These are phyloP conservation scores for Perdita meconis DNA, from an alignment of 2,888 invertebrate species.

Conservation along the genomic window DNA sequence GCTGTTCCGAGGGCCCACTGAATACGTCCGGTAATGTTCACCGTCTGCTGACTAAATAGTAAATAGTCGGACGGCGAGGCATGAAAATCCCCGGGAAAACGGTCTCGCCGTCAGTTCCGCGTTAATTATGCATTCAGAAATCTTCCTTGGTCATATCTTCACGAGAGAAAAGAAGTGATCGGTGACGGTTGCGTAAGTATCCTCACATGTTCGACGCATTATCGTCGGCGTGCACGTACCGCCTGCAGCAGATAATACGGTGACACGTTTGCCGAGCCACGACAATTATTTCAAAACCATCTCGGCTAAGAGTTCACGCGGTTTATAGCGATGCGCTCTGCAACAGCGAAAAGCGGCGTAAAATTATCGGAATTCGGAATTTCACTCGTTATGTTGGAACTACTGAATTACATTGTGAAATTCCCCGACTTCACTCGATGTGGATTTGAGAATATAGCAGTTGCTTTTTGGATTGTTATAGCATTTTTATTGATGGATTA, in stretches of 20 bases:
- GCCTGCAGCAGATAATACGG: conserved; percentile 36
- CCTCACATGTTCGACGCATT: conserved; percentile 55
- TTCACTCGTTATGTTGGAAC: too few relatives aligned
- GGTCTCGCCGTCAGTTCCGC: conserved; percentile 15
- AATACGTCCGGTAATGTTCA: not conserved
- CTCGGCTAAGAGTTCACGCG: not conserved
- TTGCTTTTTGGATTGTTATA: too few relatives aligned
- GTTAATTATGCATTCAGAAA: conserved; percentile 58
- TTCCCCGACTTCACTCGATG: too few relatives aligned
- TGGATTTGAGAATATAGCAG: too few relatives aligned
- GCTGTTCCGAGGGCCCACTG: not conserved
- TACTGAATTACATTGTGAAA: too few relatives aligned
- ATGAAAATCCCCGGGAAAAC: conserved; percentile 9
- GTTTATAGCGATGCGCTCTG: not conserved
- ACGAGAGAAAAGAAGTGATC: conserved; percentile 53
- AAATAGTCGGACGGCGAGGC: not conserved
- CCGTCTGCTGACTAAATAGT: not conserved
- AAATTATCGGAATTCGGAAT: too few relatives aligned
- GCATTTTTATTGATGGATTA: too few relatives aligned
- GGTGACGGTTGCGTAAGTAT: conserved; percentile 56
- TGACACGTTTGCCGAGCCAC: not conserved
- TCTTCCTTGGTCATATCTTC: conserved; percentile 53
- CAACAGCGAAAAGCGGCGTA: too few relatives aligned
- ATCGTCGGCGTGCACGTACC: conserved; percentile 33
- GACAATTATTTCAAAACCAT: conserved; percentile 21